Conservation (phyloP, 2,113 vertebrate genomes). For the Phrynosoma platyrhinos region DNA sequence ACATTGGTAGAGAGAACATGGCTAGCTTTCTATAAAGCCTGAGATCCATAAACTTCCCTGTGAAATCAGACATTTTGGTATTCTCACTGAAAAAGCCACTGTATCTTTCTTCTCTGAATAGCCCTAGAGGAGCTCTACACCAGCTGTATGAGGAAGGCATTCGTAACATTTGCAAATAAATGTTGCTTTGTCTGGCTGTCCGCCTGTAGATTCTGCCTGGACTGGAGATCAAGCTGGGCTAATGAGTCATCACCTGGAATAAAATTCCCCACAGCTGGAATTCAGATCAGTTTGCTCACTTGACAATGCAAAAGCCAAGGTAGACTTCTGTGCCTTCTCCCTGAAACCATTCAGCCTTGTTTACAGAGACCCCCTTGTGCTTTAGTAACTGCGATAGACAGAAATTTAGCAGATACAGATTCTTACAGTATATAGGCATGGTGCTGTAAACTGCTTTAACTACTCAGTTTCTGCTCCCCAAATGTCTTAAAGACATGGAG, state of each 20-base stretch:
- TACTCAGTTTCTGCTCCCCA: not conserved
- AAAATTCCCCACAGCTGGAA: slow-evolving; percentile 20
- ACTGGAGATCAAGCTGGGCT: slow-evolving; percentile 9
- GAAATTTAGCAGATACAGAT: not conserved
- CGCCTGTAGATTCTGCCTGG: not conserved
- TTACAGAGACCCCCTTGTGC: not conserved
- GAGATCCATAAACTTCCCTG: not conserved
- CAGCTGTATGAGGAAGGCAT: not conserved
- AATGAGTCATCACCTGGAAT: slow-evolving; percentile 31
- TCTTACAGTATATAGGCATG: not conserved
- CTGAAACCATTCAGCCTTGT: not conserved
- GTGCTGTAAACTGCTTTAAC: not conserved
- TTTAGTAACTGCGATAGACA: not conserved
- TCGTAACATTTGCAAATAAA: slow-evolving; percentile 26
- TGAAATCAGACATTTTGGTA: not conserved
- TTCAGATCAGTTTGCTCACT: slow-evolving; percentile 9
- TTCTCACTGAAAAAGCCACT: not conserved
- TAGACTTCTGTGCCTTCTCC: not conserved
- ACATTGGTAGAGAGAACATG: too few species aligned
- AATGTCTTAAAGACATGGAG: not conserved
- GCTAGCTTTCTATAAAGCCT: not conserved
- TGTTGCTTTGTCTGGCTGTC: slow-evolving; percentile 15
- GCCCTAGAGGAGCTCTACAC: not conserved
- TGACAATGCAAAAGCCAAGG: slow-evolving; percentile 4
- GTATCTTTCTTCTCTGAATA: not conserved